phyloP scores from a whole-genome alignment of 2,888 invertebrate species.

The Orthosia gracilis region DNA sequence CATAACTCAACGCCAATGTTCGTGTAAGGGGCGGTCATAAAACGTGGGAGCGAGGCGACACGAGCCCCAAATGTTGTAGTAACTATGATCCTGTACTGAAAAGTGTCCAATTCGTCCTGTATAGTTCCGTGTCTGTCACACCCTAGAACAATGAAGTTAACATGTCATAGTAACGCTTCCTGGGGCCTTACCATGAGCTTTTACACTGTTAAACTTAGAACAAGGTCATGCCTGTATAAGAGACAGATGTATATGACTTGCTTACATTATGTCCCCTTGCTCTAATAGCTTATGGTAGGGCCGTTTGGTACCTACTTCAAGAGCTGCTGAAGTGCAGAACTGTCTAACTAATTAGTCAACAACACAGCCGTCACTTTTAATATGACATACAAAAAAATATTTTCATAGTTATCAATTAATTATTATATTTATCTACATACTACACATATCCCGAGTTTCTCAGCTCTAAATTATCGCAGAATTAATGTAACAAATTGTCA shows the following conservation, averaged over 20 bases:
- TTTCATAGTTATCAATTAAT: conserved; percentile 60
- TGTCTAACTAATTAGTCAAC: not conserved
- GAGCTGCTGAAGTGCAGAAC: not conserved
- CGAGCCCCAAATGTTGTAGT: not conserved
- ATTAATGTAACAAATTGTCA: too few species aligned
- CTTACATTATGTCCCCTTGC: too few species aligned
- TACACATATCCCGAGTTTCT: too few species aligned
- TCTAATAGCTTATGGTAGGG: too few species aligned
- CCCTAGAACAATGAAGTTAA: not conserved
- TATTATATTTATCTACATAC: conserved; percentile 52
- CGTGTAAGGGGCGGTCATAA: not conserved
- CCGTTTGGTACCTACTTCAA: not conserved
- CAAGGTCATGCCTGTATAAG: too few species aligned
- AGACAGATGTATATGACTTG: too few species aligned
- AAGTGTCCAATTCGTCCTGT: not conserved
- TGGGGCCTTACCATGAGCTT: too few species aligned
- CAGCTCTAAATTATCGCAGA: too few species aligned
- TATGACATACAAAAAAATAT: conserved; percentile 47
- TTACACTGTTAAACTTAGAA: too few species aligned
- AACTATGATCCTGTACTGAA: not conserved
- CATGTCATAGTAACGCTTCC: not conserved
- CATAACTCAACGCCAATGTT: not conserved
- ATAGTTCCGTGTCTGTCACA: not conserved
- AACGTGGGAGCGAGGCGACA: not conserved
- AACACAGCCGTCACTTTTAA: conserved; percentile 7